These are phyloP conservation scores for Sorex fumeus DNA, from an alignment of 2,113 vertebrate species.

Conservation along the genomic window DNA sequence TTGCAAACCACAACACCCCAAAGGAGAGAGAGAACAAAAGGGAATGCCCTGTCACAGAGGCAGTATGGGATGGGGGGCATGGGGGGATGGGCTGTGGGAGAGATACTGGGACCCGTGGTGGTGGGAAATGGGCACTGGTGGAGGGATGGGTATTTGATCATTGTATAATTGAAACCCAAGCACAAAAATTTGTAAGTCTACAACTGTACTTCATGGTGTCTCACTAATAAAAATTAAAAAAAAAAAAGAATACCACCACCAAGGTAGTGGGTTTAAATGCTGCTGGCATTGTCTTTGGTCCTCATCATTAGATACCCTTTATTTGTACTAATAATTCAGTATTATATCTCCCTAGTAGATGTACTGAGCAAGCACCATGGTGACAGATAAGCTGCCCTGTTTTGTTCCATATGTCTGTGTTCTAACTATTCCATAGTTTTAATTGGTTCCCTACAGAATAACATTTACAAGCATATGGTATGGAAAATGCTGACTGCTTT, in stretches of 20 bases:
- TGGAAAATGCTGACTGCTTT: conserved; percentile 93
- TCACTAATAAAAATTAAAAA: too few species aligned
- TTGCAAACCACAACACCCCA: too few species aligned
- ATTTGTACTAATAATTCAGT: conserved; percentile 85
- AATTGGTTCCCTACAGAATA: conserved; percentile 96
- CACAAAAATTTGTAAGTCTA: too few species aligned
- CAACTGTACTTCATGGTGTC: too few species aligned
- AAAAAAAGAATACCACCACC: conserved; percentile 65
- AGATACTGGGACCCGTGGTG: too few species aligned
- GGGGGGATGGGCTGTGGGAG: too few species aligned
- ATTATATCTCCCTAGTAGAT: conserved; percentile 87
- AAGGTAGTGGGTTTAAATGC: conserved; percentile 60
- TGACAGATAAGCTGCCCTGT: conserved; percentile 92
- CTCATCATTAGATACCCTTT: conserved; percentile 87
- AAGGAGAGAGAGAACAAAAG: too few species aligned
- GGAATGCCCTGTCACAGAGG: too few species aligned
- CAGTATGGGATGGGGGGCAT: too few species aligned
- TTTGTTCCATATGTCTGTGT: conserved; percentile 92
- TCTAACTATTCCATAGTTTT: conserved; percentile 94
- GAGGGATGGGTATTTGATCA: too few species aligned
- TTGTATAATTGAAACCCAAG: too few species aligned
- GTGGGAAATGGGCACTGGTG: too few species aligned
- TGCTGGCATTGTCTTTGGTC: conserved; percentile 76
- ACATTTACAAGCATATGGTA: conserved; percentile 91
- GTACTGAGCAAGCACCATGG: conserved; percentile 90